A percentile compares a stretch with the other conserved stretches of the same genome.
phyloP scores from a whole-genome alignment of 2,797 vertebrate genomes.

The Notamacropus eugenii region DNA sequence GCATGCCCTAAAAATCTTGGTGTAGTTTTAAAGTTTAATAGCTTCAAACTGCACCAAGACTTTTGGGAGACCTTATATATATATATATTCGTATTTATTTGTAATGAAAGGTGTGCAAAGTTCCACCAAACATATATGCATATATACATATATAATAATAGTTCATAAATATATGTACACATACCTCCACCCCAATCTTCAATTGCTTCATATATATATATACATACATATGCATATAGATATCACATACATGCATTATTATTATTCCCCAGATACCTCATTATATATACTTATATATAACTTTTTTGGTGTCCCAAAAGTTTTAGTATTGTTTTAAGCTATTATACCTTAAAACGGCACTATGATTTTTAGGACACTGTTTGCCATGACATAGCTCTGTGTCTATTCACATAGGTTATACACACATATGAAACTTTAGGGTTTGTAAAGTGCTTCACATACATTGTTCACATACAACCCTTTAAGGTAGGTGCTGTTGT shows the following conservation, averaged over 20 bases:
- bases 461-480: neutral
- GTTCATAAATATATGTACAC: neutral
- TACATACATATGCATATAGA: neutral
- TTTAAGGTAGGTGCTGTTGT: neutral
- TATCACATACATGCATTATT: neutral
- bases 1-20: neutral
- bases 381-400: neutral
- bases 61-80: neutral
- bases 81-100: neutral
- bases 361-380: neutral
- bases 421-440: neutral
- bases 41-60: neutral
- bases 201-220: neutral
- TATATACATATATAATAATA: neutral
- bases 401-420: neutral
- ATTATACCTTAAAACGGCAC: neutral
- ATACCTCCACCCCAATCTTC: neutral
- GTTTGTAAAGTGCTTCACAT: neutral
- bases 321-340: neutral
- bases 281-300: no score
- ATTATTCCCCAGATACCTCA: neutral
- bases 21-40: neutral
- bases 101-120: neutral
- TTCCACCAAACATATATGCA: neutral
- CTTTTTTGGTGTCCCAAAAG: neutral